These are phyloP conservation scores for Intellagama lesueurii DNA, from an alignment of 2,797 vertebrate genomes.

Conservation along the genomic window DNA sequence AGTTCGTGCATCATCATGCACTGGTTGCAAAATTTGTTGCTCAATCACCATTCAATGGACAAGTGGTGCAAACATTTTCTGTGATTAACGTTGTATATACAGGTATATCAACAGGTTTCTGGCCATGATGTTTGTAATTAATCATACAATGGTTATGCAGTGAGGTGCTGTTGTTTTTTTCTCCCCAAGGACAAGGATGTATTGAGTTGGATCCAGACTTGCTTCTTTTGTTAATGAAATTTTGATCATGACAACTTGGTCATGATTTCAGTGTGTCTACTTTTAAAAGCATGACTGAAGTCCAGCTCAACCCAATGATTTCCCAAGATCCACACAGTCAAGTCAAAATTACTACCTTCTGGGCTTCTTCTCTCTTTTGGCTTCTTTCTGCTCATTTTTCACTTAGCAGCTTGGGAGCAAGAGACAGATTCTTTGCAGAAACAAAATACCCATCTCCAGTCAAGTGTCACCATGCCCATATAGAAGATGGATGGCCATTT, in stretches of 20 bases:
- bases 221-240: not conserved
- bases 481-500: constrained; percentile 28
- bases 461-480: constrained; percentile 44
- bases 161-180: not conserved
- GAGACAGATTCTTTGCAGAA: constrained; percentile 1
- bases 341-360: not conserved
- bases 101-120: too few relatives aligned
- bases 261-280: not conserved
- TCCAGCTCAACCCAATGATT: not conserved
- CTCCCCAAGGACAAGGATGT: constrained; percentile 31
- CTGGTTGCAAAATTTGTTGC: too few relatives aligned
- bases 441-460: constrained; percentile 10
- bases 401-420: constrained; percentile 26
- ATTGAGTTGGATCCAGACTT: not conserved
- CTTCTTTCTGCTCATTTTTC: constrained; percentile 16
- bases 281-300: not conserved
- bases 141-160: too few relatives aligned
- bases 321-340: not conserved
- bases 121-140: too few relatives aligned
- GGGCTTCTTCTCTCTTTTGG: not conserved
- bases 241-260: not conserved
- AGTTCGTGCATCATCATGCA: too few relatives aligned
- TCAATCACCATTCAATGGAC: too few relatives aligned
- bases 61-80: too few relatives aligned
- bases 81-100: too few relatives aligned